Conservation (phyloP, 2,888 invertebrate genomes). For the Eupithecia tripunctaria region DNA sequence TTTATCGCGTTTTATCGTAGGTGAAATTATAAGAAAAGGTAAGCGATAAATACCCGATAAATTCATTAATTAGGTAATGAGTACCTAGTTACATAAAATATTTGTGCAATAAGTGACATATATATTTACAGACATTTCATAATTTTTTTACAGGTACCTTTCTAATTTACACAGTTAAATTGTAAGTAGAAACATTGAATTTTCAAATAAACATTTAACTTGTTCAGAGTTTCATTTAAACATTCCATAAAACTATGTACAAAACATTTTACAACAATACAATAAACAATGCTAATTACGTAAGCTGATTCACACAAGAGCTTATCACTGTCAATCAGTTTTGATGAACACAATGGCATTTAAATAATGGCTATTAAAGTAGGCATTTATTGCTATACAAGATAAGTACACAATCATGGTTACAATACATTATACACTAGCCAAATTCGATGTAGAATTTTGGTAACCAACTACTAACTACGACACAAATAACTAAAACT, state of each 20-base stretch:
- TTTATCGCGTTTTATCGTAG: no score
- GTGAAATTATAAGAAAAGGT: no score
- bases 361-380: background rate
- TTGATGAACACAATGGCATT: background rate
- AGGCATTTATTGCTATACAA: background rate
- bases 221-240: conserved; percentile 35
- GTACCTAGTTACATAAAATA: no score
- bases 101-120: background rate
- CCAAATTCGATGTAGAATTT: no score
- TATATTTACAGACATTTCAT: no score
- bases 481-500: no score
- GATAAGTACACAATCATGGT: background rate
- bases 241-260: background rate
- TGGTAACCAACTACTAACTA: no score
- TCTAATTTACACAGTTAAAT: background rate
- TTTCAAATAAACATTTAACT: conserved; percentile 28
- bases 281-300: conserved; percentile 4
- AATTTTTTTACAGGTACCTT: conserved; percentile 7
- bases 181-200: background rate
- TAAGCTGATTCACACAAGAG: background rate
- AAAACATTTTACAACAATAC: background rate
- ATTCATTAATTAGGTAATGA: no score
- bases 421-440: no score
- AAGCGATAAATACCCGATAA: no score
- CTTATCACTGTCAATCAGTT: conserved; percentile 3